These are phyloP conservation scores for Hylaeus volcanicus DNA, from an alignment of 1,140 invertebrate species.

Conservation along the genomic window DNA sequence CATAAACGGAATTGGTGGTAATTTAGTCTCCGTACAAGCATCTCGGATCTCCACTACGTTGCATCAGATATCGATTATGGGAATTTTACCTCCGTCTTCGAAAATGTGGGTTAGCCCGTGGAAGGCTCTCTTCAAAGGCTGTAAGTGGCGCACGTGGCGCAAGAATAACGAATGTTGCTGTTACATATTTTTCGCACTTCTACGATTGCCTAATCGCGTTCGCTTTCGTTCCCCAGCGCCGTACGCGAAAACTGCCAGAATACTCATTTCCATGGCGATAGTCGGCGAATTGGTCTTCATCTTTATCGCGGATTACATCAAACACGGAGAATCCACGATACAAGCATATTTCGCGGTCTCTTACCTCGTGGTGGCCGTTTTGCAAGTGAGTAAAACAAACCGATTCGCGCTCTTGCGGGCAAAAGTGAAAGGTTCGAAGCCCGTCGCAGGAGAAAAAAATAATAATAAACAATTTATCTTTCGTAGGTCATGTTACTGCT, in stretches of 20 bases:
- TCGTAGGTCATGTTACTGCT: constrained; percentile 89
- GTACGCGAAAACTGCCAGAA: constrained; percentile 90
- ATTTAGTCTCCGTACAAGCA: constrained; percentile 98
- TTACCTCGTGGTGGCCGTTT: constrained; percentile 85
- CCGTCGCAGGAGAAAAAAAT: neutral
- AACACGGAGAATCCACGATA: constrained; percentile 82
- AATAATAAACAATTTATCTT: constrained; percentile 34
- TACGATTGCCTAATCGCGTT: constrained; percentile 3
- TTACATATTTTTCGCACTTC: constrained; percentile 17
- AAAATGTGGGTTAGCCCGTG: constrained; percentile 89
- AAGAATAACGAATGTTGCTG: constrained; percentile 28
- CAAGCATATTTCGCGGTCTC: constrained; percentile 83
- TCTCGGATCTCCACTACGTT: constrained; percentile 96
- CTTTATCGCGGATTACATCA: constrained; percentile 88
- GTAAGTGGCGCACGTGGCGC: constrained; percentile 78
- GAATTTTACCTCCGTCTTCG: constrained; percentile 87
- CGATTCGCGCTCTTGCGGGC: neutral
- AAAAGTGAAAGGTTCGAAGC: constrained; percentile 33
- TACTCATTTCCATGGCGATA: constrained; percentile 92
- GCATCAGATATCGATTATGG: constrained; percentile 90
- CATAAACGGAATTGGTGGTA: constrained; percentile 97
- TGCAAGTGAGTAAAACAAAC: constrained; percentile 80
- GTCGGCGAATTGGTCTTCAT: constrained; percentile 96
- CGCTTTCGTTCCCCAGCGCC: constrained; percentile 79
- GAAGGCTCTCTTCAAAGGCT: constrained; percentile 90